A percentile compares a stretch with the other conserved stretches of the same genome.
These are phyloP conservation scores for Calycopis cecrops DNA, from an alignment of 1,140 invertebrate genomes.

Conservation along the genomic window DNA sequence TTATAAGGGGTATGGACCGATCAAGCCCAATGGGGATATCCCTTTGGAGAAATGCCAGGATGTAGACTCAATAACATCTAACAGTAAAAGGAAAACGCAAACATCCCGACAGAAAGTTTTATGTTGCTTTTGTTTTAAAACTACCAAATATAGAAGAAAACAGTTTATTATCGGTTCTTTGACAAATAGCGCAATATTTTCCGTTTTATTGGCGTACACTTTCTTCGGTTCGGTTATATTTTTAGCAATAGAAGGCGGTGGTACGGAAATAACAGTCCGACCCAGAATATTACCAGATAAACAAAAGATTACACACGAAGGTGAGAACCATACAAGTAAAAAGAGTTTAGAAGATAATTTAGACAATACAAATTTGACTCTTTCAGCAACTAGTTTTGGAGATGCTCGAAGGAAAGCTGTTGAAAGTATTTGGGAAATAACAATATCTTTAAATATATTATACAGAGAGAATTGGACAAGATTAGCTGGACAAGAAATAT, in stretches of 20 bases:
- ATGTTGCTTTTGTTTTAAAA: constrained; percentile 75
- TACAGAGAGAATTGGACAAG: constrained; percentile 97
- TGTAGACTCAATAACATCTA: constrained; percentile 63
- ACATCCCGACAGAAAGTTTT: constrained; percentile 67
- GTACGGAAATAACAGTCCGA: constrained; percentile 51
- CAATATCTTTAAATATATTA: constrained; percentile 93
- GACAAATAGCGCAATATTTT: constrained; percentile 92
- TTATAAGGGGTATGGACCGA: constrained; percentile 66
- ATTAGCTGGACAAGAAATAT: constrained; percentile 69
- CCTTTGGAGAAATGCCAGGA: constrained; percentile 69
- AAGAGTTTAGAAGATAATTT: constrained; percentile 54
- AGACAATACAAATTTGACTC: constrained; percentile 60
- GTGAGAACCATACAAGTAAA: constrained; percentile 45
- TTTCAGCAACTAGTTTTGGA: constrained; percentile 70
- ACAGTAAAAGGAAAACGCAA: constrained; percentile 64
- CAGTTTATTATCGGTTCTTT: constrained; percentile 80
- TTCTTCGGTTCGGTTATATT: constrained; percentile 94
- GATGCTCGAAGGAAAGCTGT: constrained; percentile 84
- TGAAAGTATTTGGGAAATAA: constrained; percentile 96
- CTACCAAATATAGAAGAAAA: constrained; percentile 72
- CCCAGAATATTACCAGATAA: constrained; percentile 69
- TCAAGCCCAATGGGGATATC: constrained; percentile 65
- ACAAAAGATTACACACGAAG: constrained; percentile 58
- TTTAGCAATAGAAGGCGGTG: constrained; percentile 87
- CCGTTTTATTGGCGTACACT: constrained; percentile 91